Evolutionary conservation across 2,113 vertebrate genomes (phyloP), one percentile per base, ranked within the genome.

Genomic region (Osmerus mordax): DNA sequence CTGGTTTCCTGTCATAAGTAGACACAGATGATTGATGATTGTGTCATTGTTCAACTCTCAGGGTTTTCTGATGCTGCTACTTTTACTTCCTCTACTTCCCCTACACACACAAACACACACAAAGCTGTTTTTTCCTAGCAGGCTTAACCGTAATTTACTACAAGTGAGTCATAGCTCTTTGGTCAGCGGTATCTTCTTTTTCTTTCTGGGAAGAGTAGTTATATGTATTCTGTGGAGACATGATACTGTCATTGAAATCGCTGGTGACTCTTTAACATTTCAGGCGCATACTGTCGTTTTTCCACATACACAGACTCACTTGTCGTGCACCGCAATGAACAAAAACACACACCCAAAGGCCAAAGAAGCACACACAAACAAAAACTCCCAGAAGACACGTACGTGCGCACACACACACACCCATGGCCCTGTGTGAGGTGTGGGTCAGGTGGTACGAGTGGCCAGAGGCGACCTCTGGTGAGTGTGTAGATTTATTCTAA

Each of bases 401-500:
- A 62, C 65, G 56, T 52, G 56, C 19, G 67, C 66, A 75, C 72
- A 58, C 79, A 79, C 72, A 64, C 81, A 69, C 36, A 53, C 73
- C 78, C 78, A 47, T 28, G 41, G 66, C 77, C 56, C 32, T 65
- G 65, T 74, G 69, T 69, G 78, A 85, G 79, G 72, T 81, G 80
- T 74, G 83, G 89, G 89, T 92, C 87, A 87, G 79, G 32, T 56
- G 15, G 85, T 85, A 86, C 84, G 88, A 78, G 86, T 78, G 89
- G 77, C 88, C 86, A 70, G 62, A 73, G 79, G 81, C 91, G 89
- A 93, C 91, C 92, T 92, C 89, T 88, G 79, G 90, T 87, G 88
- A 87, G 88, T 89, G 87, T 91, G 89, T 87, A 90, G 89, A 92
- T 92, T 93, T 93, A 93, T 93, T 93, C 90, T 93, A 92, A 93